A percentile compares a stretch with the other conserved stretches of the same genome.
Evolutionary conservation across 1,140 invertebrate genomes (phyloP).

Genomic region (Schlechtendalia chinensis): DNA sequence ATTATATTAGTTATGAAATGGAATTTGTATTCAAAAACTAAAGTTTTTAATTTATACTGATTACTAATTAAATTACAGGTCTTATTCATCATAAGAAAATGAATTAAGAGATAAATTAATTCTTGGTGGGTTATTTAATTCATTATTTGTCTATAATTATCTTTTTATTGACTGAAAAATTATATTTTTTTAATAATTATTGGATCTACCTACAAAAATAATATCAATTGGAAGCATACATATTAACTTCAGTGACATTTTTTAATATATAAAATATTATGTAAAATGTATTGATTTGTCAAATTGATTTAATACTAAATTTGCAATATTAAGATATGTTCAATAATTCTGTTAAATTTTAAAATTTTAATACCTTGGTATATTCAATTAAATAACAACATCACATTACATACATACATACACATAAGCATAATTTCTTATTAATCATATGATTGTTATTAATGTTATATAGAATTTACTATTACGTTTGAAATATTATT

Average conservation of each 20-base stretch:
- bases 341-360: not conserved
- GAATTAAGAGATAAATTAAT: too few species aligned
- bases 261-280: not conserved
- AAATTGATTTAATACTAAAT: not conserved
- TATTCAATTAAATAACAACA: not conserved
- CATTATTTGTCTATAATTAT: not conserved
- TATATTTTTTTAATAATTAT: slow-evolving; percentile 3
- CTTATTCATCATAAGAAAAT: too few species aligned
- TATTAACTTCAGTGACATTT: too few species aligned
- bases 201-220: not conserved
- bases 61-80: too few species aligned
- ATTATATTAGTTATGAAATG: too few species aligned
- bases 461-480: not conserved
- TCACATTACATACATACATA: slow-evolving; percentile 33
- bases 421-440: slow-evolving; percentile 4
- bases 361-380: not conserved
- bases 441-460: not conserved
- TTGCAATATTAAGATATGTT: not conserved
- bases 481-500: not conserved
- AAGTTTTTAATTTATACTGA: too few species aligned
- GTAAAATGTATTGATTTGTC: not conserved
- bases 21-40: too few species aligned
- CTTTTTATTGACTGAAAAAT: too few species aligned
- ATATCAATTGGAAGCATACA: not conserved
- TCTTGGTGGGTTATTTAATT: not conserved